Base-by-base conservation (phyloP, 1,140 invertebrate genomes). In the Zaprionus ghesquierei region DNA sequence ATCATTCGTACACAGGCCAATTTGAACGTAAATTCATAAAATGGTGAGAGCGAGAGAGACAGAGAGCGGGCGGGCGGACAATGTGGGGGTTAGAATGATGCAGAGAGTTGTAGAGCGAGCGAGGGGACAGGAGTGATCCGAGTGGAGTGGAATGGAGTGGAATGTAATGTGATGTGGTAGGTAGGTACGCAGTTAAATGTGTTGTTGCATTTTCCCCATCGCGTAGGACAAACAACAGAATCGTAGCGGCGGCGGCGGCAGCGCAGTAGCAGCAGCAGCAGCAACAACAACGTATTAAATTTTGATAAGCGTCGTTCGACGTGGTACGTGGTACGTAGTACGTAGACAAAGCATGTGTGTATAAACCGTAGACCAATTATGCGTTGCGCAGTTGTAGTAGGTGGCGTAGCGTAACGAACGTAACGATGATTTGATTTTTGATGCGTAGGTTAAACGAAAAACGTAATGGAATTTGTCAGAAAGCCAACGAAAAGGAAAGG, bases 271-370 rank as follows among this genome's bases (percentile, higher is more conserved):
- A 81, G 75, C 82, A 86, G 74, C 66, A 66, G 58, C 62, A 76
- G 51, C 75, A 85, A 63, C 81, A 86, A 73, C 82, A 87, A 58
- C 59, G 84, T 86, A n/a, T 69, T 38, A 18, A 82, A 87, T 89
- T 87, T 86, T 69, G 76, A 79, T 79, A 73, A 61, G 58, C 82
- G 81, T 81, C 63, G 72, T 55, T 51, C 55, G 31, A 25, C 27
- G 51, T 22, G 18, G 18, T 41, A 55, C 53, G 51, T 69, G 10
- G 41, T 44, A 31, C 61, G 69, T 51, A 49, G 44, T 31, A 51
- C 71, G 65, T 58, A 62, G 65, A 61, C 9, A 51, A 56, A 56
- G 65, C 55, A n/a, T 41, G 41, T 56, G 41, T 60, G 35, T n/a
- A n/a, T 58, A 44, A 62, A 62, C 35, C 69, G 63, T 61, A 49